Evolutionary conservation across 37 sponge, comb jelly and placozoan genomes (phyloP), one percentile per base, ranked within the genome.

Genomic region (Geodia barretti): DNA sequence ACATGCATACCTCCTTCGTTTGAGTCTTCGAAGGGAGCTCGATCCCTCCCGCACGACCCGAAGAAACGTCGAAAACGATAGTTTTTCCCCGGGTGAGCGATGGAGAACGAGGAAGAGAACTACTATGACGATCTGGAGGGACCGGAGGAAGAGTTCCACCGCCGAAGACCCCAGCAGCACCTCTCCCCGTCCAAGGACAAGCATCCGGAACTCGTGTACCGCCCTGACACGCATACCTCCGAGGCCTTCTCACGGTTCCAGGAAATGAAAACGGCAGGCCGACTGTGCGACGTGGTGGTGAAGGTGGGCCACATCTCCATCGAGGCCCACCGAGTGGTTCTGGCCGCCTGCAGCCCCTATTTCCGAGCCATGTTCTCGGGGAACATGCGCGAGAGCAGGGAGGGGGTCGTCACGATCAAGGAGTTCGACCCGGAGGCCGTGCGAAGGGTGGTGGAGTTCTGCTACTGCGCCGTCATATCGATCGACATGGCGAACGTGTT

Each of bases 351-450:
- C 28, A 83, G 83, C 28, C 95, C 98, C 19, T 97, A 97, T 79
- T 97, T 97, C 68, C 67, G 62, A 38, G 98, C 93, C 75, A 97
- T 97, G 98, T 95, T 97, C 76, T 90, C 98, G 26, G 85, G 95
- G 67, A 72, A 85, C 41, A 81, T 62, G 79, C 69, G 32, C n/a
- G 89, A 88, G 62, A 85, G 73, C 32, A 42, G 64, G 19, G 30
- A 73, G 30, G 89, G 81, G 1, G 86, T 78, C 28, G 80, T 92
- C 42, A 71, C 59, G 36, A 59, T 88, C 25, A 68, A 92, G 39
- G 89, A 73, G 0, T 80, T 84, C 41, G 32, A 81, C 63, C 63
- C 82, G 20, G 28, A 64, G 39, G 86, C 93, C 34, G 39, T 92
- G 32, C 29, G 73, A 41, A 64, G 26, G 0, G 30, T 92, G 9